phyloP scores from a whole-genome alignment of 2,888 invertebrate species.

The Acanthopleura granulata region DNA sequence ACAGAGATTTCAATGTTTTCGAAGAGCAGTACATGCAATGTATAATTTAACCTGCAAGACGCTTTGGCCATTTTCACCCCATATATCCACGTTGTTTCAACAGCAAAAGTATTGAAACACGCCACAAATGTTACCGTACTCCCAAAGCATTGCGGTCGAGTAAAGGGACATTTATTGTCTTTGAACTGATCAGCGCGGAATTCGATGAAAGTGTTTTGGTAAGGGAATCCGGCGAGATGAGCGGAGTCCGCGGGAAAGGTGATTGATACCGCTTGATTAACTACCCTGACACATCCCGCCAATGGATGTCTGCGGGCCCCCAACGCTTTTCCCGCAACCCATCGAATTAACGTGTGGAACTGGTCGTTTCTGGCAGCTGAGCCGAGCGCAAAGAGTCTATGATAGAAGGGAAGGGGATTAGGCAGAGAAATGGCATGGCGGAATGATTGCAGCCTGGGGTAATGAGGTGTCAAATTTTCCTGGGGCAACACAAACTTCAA shows the following conservation, averaged over 20 bases:
- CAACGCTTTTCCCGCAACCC: not conserved
- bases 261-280: slow-evolving; percentile 14
- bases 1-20: too few species aligned
- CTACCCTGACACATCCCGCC: not conserved
- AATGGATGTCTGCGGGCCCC: not conserved
- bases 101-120: too few species aligned
- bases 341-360: slow-evolving; percentile 16
- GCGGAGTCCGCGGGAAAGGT: not conserved
- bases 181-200: not conserved
- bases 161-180: slow-evolving; percentile 7
- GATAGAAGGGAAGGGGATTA: slow-evolving; percentile 14
- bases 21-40: too few species aligned
- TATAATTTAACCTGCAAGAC: too few species aligned
- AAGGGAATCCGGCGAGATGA: slow-evolving; percentile 10
- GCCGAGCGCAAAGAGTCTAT: not conserved
- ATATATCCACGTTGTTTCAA: too few species aligned
- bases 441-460: slow-evolving; percentile 9
- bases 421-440: slow-evolving; percentile 9
- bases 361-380: slow-evolving; percentile 2
- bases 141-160: not conserved
- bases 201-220: not conserved
- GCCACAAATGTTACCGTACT: too few species aligned
- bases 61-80: too few species aligned
- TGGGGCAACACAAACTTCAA: slow-evolving; percentile 24
- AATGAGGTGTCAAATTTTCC: slow-evolving; percentile 17